Conservation (phyloP, 2,113 vertebrate genomes). For the Podarcis cretensis region DNA sequence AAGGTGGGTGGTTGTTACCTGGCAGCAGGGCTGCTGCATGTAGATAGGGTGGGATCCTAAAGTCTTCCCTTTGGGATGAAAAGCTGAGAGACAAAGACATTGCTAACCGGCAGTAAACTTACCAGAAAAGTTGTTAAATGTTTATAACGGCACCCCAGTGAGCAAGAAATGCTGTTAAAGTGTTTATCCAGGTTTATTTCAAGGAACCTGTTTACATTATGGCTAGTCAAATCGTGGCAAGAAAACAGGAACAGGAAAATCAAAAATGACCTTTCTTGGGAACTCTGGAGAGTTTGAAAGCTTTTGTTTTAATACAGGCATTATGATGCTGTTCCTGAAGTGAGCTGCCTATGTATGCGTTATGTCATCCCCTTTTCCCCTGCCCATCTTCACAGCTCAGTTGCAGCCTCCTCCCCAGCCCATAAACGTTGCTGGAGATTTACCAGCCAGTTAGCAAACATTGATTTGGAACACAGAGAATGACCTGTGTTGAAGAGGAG, state of each 20-base stretch:
- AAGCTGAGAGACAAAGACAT: constrained; percentile 29
- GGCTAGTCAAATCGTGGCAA: neutral
- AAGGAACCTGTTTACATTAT: neutral
- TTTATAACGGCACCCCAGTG: constrained; percentile 14
- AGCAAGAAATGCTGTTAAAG: neutral
- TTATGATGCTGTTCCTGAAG: neutral
- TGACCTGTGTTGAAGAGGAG: neutral
- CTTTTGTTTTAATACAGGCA: neutral
- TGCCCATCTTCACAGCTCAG: too few relatives aligned
- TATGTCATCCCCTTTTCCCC: neutral
- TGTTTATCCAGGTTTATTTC: neutral
- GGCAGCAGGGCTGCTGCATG: constrained; percentile 15
- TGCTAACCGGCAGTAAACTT: constrained; percentile 40
- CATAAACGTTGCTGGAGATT: neutral
- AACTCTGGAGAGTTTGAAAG: neutral
- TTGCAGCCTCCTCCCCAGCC: neutral
- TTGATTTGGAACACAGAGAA: neutral
- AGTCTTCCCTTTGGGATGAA: constrained; percentile 34
- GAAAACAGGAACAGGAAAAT: neutral
- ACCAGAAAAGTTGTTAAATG: constrained; percentile 7
- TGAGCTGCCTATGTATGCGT: neutral
- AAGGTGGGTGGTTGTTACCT: constrained; percentile 48
- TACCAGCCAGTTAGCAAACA: constrained; percentile 2
- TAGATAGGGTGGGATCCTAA: constrained; percentile 6
- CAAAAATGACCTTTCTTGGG: neutral